Conservation (phyloP, 1,140 invertebrate species). For the Drosophila willistoni region DNA sequence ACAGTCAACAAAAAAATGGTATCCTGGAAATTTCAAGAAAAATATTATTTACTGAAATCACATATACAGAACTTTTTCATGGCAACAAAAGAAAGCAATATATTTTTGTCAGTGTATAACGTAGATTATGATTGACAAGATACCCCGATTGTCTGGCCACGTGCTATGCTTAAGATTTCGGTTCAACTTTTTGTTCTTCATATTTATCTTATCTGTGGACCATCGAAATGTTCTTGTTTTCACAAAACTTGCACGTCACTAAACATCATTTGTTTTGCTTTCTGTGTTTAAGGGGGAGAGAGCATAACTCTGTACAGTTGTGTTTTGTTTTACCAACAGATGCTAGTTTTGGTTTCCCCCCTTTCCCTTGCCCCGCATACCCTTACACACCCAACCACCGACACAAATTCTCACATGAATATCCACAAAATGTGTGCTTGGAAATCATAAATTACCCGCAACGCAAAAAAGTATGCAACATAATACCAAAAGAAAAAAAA, state of each 20-base stretch:
- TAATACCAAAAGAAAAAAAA: slow-evolving; percentile 63
- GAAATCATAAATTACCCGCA: slow-evolving; percentile 76
- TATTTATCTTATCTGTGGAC: slow-evolving; percentile 75
- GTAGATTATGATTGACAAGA: slow-evolving; percentile 4
- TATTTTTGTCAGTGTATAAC: neutral
- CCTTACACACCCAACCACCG: neutral
- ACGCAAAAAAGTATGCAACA: slow-evolving; percentile 72
- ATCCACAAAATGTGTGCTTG: slow-evolving; percentile 47
- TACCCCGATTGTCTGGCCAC: slow-evolving; percentile 5
- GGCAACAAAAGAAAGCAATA: neutral
- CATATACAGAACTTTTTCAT: too few relatives aligned
- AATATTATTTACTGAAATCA: too few relatives aligned
- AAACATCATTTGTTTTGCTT: slow-evolving; percentile 76
- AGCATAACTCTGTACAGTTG: neutral
- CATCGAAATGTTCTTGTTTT: slow-evolving; percentile 75
- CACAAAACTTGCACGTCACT: slow-evolving; percentile 77
- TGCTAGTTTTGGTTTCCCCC: slow-evolving; percentile 42
- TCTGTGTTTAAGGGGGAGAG: slow-evolving; percentile 11
- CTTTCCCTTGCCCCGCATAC: slow-evolving; percentile 16
- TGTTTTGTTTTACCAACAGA: slow-evolving; percentile 50
- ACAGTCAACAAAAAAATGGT: neutral
- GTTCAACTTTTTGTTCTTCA: slow-evolving; percentile 51
- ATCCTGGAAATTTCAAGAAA: too few relatives aligned
- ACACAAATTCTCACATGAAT: neutral
- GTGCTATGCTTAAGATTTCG: slow-evolving; percentile 25